Percentiles rank a stretch among this genome's conserved stretches.
These are phyloP conservation scores for Redunca redunca DNA, from an alignment of 2,113 vertebrate genomes.

Conservation along the genomic window DNA sequence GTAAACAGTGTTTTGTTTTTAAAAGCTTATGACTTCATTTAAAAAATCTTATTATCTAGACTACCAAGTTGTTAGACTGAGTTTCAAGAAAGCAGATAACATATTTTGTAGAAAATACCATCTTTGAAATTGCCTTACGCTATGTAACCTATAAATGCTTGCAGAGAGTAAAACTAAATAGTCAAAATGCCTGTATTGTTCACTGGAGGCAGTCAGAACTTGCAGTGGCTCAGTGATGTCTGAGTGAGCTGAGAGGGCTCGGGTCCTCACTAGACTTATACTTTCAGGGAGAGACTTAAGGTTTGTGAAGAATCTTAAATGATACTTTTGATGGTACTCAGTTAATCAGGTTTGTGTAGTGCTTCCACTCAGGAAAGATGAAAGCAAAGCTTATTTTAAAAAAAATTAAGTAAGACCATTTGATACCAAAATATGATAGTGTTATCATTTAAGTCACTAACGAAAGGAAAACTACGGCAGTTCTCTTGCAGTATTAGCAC, in stretches of 20 bases:
- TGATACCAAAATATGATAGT: neutral
- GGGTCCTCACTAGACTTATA: neutral
- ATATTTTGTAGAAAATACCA: neutral
- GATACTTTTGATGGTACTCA: neutral
- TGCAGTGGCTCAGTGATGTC: neutral
- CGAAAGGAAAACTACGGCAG: neutral
- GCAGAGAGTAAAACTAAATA: neutral
- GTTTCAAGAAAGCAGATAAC: neutral
- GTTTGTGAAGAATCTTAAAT: neutral
- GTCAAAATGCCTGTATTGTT: fast-evolving
- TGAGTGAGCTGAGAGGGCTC: neutral
- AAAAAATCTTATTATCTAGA: neutral
- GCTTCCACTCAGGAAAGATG: neutral
- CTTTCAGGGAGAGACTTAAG: neutral
- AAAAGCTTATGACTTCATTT: neutral
- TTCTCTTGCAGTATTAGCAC: neutral
- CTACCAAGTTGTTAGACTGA: neutral
- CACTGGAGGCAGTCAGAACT: neutral
- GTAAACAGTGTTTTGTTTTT: neutral
- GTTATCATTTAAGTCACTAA: neutral
- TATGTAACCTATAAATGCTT: neutral
- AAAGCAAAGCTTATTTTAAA: neutral
- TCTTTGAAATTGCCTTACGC: neutral
- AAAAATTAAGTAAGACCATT: neutral
- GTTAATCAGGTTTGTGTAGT: neutral